Base-by-base conservation (phyloP, 2,797 vertebrate genomes). In the Chrosomus eos region DNA sequence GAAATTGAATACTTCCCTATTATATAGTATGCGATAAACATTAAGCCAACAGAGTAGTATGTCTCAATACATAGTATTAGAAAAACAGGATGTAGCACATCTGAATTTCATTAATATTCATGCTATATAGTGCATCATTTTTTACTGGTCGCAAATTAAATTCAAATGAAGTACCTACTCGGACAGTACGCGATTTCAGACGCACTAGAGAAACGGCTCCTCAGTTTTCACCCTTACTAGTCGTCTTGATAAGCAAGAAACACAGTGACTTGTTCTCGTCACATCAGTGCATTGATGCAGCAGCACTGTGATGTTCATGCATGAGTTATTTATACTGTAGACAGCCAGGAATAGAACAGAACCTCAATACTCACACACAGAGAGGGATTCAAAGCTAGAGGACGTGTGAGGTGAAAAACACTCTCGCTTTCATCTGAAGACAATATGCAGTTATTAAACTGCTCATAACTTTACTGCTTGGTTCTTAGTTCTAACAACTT, bases 301-400 rank as follows among this genome's bases (percentile, higher is more conserved):
- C 86, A 88, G 79, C 86, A 89, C 88, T 81, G 80, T 84, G 84
- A 89, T 90, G 33, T 92, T 92, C 89, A 91, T 78, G 88, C 89
- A 79, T 88, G 88, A 90, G 89, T 89, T 92, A 92, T 91, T 90
- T 90, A 91, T 82, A 91, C 80, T 5, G 26, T 19, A 70, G 74
- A 82, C 70, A 48, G 16, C 87, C 92, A 93, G 88, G 87, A 92
- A 92, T 92, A 92, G 89, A 86, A 23, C 60, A 43, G 10, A 80
- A 67, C 67, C 76, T 62, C 77, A 80, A 74, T 83, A 83, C 86
- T 90, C 84, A 87, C 75, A 81, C 71, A 82, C 80, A 84, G 33
- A 68, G 64, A 55, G 33, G 8, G 26, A 67, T 51, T 79, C 76
- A 60, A 77, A 79, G n/a, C 60, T 31, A 53, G 26, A 64, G 43